Conservation (phyloP, 2,797 vertebrate species). For the Onychomys torridus region DNA sequence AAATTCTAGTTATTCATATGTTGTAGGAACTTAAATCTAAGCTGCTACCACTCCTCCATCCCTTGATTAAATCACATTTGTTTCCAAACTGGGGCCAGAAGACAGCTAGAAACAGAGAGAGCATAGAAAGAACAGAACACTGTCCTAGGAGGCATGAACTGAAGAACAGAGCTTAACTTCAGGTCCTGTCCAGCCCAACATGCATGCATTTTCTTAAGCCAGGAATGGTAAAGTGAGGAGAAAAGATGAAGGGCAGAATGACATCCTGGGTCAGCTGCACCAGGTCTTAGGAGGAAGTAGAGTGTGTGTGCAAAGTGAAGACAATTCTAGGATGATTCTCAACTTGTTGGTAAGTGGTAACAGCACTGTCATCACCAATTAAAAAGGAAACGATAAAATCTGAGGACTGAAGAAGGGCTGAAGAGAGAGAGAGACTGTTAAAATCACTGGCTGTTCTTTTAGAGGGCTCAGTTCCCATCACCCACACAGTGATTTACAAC, state of each 20-base stretch:
- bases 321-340: not conserved
- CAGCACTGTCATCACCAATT: not conserved
- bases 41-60: not conserved
- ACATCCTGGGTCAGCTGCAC: not conserved
- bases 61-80: not conserved
- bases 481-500: not conserved
- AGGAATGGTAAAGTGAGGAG: not conserved
- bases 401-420: not conserved
- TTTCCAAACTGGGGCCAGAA: not conserved
- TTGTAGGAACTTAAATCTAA: not conserved
- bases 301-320: not conserved
- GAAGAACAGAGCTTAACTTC: conserved; percentile 8
- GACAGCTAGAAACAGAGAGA: not conserved
- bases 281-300: not conserved
- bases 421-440: not conserved
- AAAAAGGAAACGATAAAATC: not conserved
- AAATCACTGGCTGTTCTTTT: not conserved
- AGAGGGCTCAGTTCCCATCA: not conserved
- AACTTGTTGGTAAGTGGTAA: not conserved
- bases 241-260: not conserved
- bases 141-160: not conserved
- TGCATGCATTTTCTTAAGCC: not conserved
- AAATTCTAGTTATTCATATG: not conserved
- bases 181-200: not conserved
- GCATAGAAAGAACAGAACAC: not conserved